A percentile compares a stretch with the other conserved stretches of the same genome.
These are phyloP conservation scores for Fragum fragum DNA, from an alignment of 2,888 invertebrate species.

Conservation along the genomic window DNA sequence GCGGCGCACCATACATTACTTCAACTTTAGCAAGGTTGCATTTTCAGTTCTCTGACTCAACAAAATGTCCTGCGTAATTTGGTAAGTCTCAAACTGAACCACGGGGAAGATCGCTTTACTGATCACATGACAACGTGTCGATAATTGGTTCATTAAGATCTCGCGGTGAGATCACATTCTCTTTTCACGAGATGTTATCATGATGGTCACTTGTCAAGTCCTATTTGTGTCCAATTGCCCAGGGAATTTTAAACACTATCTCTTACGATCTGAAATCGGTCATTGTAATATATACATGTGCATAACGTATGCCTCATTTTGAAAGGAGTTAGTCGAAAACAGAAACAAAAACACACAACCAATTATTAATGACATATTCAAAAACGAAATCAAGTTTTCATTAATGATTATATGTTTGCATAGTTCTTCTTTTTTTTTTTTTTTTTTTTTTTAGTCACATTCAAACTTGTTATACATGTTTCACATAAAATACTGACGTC, in stretches of 20 bases:
- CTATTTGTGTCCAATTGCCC: constrained; percentile 27
- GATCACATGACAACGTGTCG: constrained; percentile 19
- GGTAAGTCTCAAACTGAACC: too few relatives aligned
- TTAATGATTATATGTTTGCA: too few relatives aligned
- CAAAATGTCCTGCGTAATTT: too few relatives aligned
- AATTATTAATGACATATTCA: too few relatives aligned
- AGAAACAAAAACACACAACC: too few relatives aligned
- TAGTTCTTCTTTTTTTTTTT: too few relatives aligned
- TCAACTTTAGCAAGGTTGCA: too few relatives aligned
- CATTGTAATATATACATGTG: background rate
- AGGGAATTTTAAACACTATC: background rate
- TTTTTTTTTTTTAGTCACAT: too few relatives aligned
- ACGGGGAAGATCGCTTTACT: background rate
- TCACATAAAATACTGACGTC: background rate
- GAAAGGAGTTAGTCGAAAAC: too few relatives aligned
- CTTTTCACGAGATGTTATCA: constrained; percentile 23
- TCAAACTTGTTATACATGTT: background rate
- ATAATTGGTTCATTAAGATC: constrained; percentile 34
- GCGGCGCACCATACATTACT: too few relatives aligned
- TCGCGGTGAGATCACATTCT: constrained; percentile 19
- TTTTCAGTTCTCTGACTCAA: too few relatives aligned
- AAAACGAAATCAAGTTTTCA: too few relatives aligned
- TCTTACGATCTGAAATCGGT: background rate
- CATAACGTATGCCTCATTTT: background rate
- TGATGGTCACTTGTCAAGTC: constrained; percentile 22